Evolutionary conservation across 2,113 vertebrate genomes (phyloP), one percentile per base, ranked within the genome.

Genomic region (Phainopepla nitens): DNA sequence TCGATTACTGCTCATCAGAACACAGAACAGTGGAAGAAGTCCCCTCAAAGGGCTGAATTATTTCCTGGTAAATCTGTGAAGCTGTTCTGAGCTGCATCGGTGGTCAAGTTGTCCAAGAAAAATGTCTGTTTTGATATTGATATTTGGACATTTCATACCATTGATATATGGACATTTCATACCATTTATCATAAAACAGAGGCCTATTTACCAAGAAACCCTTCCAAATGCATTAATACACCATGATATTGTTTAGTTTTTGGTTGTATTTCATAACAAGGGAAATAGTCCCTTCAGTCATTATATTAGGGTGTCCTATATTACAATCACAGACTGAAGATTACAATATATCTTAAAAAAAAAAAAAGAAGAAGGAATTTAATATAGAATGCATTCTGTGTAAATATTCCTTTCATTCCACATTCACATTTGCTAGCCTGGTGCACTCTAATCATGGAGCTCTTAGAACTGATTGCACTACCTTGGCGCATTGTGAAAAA

Each of bases 381-480:
- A 60, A 71, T 47, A 56, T 76, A 49, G 20, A 47, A 22, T 73
- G 68, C 18, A 64, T 66, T 89, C 79, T 70, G 29, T 61, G 10
- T 77, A 72, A 91, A 49, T 66, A 56, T 75, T 64, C 42, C 13
- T 92, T 75, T 62, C 8, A 25, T 84, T 91, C 60, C 47, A 61
- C 31, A 42, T 50, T 85, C 73, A 56, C 25, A 41, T 83, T 66
- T 94, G 81, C 70, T 82, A 88, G 58, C 17, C 56, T 53, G 47
- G 36, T 82, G n/a, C 61, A 62, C 68, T 90, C 69, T 81, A 96
- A 94, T 73, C 60, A 66, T 35, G 36, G 44, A 83, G 93, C 65
- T 89, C 77, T 93, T 92, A 91, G 77, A 76, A 27, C 14, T 96
- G 95, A 93, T 89, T 82, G 65, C 84, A 89, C 90, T 95, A 81